Percentiles rank a stretch among this genome's conserved stretches.
phyloP scores from a whole-genome alignment of 2,113 vertebrate species.

The Antechinus stuartii region DNA sequence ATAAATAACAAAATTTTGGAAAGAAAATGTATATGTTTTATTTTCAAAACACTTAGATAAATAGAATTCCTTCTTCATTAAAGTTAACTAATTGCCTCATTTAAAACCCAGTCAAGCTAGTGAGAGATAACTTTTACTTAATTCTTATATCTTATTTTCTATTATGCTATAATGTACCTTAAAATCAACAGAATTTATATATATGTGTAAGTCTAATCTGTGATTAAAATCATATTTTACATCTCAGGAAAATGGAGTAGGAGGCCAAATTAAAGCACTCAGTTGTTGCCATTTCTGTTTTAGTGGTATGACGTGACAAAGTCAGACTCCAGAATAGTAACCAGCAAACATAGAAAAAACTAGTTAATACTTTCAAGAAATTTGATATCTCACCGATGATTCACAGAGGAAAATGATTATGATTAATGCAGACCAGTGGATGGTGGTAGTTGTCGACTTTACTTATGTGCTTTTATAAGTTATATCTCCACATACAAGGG shows the following conservation, averaged over 20 bases:
- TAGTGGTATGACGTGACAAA: not conserved
- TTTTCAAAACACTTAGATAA: constrained; percentile 8
- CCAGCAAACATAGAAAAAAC: not conserved
- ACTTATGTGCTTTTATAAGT: not conserved
- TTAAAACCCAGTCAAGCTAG: constrained; percentile 4
- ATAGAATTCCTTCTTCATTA: constrained; percentile 1
- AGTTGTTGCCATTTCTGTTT: not conserved
- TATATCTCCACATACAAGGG: rapidly evolving
- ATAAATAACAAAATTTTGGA: not conserved
- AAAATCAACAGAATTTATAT: not conserved
- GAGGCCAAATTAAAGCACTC: not conserved
- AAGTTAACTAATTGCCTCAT: not conserved
- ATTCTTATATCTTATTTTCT: constrained; percentile 7
- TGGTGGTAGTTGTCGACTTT: not conserved
- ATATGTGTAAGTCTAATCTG: not conserved
- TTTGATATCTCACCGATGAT: not conserved
- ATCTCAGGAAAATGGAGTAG: not conserved
- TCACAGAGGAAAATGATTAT: not conserved
- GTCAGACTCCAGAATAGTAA: not conserved
- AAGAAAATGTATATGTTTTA: not conserved
- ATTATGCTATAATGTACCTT: not conserved
- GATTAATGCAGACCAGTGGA: not conserved
- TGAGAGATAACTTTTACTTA: not conserved
- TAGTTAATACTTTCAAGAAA: not conserved
- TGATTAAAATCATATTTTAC: constrained; percentile 36